Evolutionary conservation across 2,888 invertebrate species (phyloP), one percentile per base, ranked within the genome.

Genomic region (Linnaemya tessellans): DNA sequence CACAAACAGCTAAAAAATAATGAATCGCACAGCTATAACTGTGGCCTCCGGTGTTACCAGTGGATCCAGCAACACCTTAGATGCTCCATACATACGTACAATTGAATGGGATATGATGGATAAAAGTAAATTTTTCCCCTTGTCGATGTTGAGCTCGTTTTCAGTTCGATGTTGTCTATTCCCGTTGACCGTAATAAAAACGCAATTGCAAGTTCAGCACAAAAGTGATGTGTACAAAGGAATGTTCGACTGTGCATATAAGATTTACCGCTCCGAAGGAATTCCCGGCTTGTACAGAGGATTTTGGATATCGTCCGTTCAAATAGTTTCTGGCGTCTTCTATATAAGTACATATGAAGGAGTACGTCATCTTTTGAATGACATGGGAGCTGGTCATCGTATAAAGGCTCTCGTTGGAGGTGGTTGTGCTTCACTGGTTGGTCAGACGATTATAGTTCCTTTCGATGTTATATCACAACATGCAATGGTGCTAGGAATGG

Each of bases 41-140:
- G 88, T 89, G 62, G 82, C 88, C 38, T 82, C 87, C 11, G 87
- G 87, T 43, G 85, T 87, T 25, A 86, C 87, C 35, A 80, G 85
- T 67, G 88, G 87, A n/a, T 82, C 88, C 0, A 84, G 77, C 38
- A 86, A 77, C 38, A 87, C 84, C 15, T 87, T 89, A 80, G 90
- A 90, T 56, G 88, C 90, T 25, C 87, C 89, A 88, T 94, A 95
- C 75, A 96, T 97, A 85, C 96, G 95, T 35, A 98, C 96, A 8
- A 98, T 99, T 86, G 99, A 99, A 93, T 97, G 98, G 97, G 95
- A 98, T 88, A 99, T 99, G 99, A 97, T 99, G 98, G 97, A 99
- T 92, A 98, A 98, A 90, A 94, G 94, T 64, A 98, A 98, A 91
- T 99, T 98, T 92, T 97, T 97, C 90, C 98, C 98, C 0, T 93